A percentile compares a stretch with the other conserved stretches of the same genome.
Evolutionary conservation across 37 sponge, comb jelly and placozoan species (phyloP).

Genomic region (Theonella swinhoei): DNA sequence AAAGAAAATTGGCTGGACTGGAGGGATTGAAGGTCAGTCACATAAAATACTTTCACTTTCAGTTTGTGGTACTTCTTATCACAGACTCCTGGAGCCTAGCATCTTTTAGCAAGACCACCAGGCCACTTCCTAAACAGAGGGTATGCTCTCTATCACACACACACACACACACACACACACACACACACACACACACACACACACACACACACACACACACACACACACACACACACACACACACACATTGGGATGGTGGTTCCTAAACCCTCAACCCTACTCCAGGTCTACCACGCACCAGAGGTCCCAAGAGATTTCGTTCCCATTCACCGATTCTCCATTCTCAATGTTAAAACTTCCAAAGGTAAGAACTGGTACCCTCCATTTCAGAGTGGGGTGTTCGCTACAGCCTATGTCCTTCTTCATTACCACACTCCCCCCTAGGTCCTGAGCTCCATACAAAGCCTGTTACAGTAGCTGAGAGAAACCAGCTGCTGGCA

Average conservation of each 20-base stretch:
- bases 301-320: conserved; percentile 62
- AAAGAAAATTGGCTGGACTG: conserved; percentile 82
- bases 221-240: background rate
- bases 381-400: too few relatives aligned
- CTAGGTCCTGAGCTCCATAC: background rate
- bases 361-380: too few relatives aligned
- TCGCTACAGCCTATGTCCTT: too few relatives aligned
- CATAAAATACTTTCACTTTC: background rate
- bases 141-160: too few relatives aligned
- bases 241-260: background rate
- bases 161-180: too few relatives aligned
- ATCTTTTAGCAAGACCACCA: conserved; percentile 49
- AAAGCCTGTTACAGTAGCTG: conserved; percentile 25
- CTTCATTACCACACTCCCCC: too few relatives aligned
- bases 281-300: conserved; percentile 64
- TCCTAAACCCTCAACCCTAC: background rate
- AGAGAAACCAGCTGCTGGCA: conserved; percentile 29
- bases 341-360: too few relatives aligned
- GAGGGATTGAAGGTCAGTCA: conserved; percentile 11
- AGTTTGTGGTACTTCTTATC: background rate
- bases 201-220: background rate
- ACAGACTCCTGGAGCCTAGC: conserved; percentile 44
- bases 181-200: too few relatives aligned
- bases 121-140: background rate
- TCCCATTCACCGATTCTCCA: conserved; percentile 49